phyloP scores from a whole-genome alignment of 2,888 invertebrate species.

The Drosophila borborema region DNA sequence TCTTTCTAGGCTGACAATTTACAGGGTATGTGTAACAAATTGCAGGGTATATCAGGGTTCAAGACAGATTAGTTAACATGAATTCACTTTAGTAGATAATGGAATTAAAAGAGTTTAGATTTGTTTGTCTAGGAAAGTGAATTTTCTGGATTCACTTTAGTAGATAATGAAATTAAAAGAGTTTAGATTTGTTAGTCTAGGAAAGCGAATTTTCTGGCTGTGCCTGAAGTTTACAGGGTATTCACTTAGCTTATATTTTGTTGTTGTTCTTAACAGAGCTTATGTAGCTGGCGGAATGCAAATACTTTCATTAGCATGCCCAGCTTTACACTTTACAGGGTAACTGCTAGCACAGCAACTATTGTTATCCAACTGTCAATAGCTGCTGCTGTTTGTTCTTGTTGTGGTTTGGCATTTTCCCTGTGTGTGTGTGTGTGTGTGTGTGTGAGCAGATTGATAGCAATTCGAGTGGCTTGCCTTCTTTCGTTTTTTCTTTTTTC shows the following conservation, averaged over 20 bases:
- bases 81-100: too few relatives aligned
- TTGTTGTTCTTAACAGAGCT: too few relatives aligned
- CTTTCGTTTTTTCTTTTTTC: background rate
- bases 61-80: too few relatives aligned
- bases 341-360: background rate
- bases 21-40: background rate
- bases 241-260: too few relatives aligned
- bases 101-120: too few relatives aligned
- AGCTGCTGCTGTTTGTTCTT: background rate
- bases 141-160: too few relatives aligned
- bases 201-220: too few relatives aligned
- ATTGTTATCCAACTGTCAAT: background rate
- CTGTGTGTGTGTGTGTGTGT: background rate
- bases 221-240: too few relatives aligned
- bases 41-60: too few relatives aligned
- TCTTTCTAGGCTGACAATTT: background rate
- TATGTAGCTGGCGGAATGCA: background rate
- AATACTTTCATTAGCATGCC: background rate
- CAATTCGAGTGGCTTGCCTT: slow-evolving; percentile 2
- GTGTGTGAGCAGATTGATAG: slow-evolving; percentile 3
- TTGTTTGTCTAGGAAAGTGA: too few relatives aligned
- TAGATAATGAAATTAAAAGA: too few relatives aligned
- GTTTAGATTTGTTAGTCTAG: too few relatives aligned
- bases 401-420: background rate
- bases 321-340: background rate